Evolutionary conservation across 1,140 invertebrate species (phyloP), one percentile per base, ranked within the genome.

Genomic region (Sinella curviseta): DNA sequence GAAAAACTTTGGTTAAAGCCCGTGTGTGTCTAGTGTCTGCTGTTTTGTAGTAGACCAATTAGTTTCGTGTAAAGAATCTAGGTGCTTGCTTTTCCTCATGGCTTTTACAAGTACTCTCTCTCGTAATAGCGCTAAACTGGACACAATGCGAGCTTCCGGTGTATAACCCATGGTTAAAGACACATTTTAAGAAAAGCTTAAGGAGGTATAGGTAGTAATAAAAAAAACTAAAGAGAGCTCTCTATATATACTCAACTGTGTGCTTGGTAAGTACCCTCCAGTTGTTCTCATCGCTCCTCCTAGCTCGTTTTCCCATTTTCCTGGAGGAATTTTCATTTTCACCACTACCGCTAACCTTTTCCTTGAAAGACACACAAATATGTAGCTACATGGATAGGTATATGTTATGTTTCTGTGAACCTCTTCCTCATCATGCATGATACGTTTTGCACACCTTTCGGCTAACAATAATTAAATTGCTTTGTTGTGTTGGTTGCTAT

Each of bases 371-470:
- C 20, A 48, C 20, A 12, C 39, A 48, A 20, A 20, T 48, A 48
- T 20, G 39, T 48, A 48, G 39, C 39, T n/a, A n/a, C n/a, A n/a
- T n/a, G n/a, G n/a, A n/a, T n/a, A n/a, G n/a, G n/a, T n/a, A n/a
- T n/a, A n/a, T n/a, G n/a, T n/a, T n/a, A n/a, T n/a, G n/a, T n/a
- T n/a, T n/a, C n/a, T n/a, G n/a, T n/a, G n/a, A n/a, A n/a, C n/a
- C n/a, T n/a, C n/a, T n/a, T n/a, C n/a, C n/a, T n/a, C n/a, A n/a
- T n/a, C n/a, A n/a, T n/a, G n/a, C n/a, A n/a, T n/a, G n/a, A n/a
- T n/a, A n/a, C n/a, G n/a, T n/a, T n/a, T n/a, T 24, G 26, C 65
- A 70, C 65, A 70, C 65, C 65, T 70, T 70, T 70, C 24, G 65
- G 65, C 31, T 33, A 33, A 3, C 31, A 70, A 70, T 70, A 70